These are phyloP conservation scores for Romanogobio albipinnatus DNA, from an alignment of 2,113 vertebrate genomes.

Conservation along the genomic window DNA sequence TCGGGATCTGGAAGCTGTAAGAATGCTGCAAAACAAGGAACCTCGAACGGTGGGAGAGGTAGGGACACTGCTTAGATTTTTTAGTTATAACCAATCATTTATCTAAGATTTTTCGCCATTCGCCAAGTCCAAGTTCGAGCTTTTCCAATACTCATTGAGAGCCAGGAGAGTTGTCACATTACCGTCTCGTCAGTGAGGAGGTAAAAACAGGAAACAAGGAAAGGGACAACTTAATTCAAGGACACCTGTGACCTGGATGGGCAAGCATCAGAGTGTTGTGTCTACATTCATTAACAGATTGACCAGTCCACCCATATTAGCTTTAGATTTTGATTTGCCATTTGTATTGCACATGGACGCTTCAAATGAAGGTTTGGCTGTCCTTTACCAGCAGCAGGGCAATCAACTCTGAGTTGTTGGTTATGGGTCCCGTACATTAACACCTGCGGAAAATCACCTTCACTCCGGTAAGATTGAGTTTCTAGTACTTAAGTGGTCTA, in stretches of 20 bases:
- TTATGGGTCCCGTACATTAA: background rate
- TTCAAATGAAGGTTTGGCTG: too few species aligned
- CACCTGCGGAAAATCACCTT: background rate
- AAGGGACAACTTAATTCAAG: background rate
- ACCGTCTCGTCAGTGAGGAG: too few species aligned
- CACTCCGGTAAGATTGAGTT: background rate
- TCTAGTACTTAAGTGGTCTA: background rate
- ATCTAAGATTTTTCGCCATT: too few species aligned
- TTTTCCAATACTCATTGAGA: too few species aligned
- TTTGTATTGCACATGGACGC: too few species aligned
- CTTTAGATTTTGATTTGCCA: background rate
- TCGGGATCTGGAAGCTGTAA: too few species aligned
- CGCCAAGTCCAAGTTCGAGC: too few species aligned
- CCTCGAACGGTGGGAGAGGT: too few species aligned
- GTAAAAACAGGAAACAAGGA: background rate
- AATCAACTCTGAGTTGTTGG: background rate
- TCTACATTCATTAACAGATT: background rate
- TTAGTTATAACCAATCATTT: too few species aligned
- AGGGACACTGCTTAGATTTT: too few species aligned
- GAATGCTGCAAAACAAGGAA: too few species aligned
- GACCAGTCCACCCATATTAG: background rate
- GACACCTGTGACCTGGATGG: background rate
- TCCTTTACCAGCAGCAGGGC: background rate
- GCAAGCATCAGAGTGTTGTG: background rate
- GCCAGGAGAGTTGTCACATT: too few species aligned